Conservation (phyloP, 1,140 invertebrate genomes). For the Nymphalis io region DNA sequence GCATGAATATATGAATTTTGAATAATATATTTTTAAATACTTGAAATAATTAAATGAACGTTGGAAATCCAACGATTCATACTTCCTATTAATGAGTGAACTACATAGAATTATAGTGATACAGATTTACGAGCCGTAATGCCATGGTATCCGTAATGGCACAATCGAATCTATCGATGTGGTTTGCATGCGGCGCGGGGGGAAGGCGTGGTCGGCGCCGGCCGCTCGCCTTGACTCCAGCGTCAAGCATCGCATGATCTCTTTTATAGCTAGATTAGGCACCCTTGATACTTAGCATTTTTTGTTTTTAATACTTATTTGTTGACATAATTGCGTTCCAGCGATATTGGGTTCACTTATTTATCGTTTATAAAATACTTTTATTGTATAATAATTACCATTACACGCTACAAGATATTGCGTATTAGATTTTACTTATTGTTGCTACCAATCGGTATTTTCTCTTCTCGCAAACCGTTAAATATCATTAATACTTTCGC, state of each 20-base stretch:
- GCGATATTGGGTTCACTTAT: too few species aligned
- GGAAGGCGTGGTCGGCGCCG: slow-evolving; percentile 77
- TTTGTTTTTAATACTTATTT: neutral
- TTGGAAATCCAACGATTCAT: slow-evolving; percentile 19
- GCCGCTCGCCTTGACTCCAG: slow-evolving; percentile 78
- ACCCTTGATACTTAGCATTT: slow-evolving; percentile 36
- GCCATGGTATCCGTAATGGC: slow-evolving; percentile 32
- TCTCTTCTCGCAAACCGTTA: too few species aligned
- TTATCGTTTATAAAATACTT: too few species aligned
- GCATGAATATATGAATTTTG: too few species aligned
- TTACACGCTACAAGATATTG: too few species aligned
- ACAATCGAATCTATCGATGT: slow-evolving; percentile 66
- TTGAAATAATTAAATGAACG: neutral
- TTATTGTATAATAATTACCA: too few species aligned
- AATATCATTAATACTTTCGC: too few species aligned
- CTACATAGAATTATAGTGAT: slow-evolving; percentile 23
- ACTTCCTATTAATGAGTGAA: slow-evolving; percentile 20
- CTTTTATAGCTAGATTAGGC: slow-evolving; percentile 38
- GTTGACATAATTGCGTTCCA: too few species aligned
- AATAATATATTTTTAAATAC: neutral
- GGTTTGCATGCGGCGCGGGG: slow-evolving; percentile 46
- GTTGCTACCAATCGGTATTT: too few species aligned
- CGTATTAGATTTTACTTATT: too few species aligned
- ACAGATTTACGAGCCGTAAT: slow-evolving; percentile 23
- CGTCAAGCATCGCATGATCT: slow-evolving; percentile 80